Percentiles rank a stretch among this genome's conserved stretches.
These are phyloP conservation scores for Cyanistes caeruleus DNA, from an alignment of 2,113 vertebrate species.

Conservation along the genomic window DNA sequence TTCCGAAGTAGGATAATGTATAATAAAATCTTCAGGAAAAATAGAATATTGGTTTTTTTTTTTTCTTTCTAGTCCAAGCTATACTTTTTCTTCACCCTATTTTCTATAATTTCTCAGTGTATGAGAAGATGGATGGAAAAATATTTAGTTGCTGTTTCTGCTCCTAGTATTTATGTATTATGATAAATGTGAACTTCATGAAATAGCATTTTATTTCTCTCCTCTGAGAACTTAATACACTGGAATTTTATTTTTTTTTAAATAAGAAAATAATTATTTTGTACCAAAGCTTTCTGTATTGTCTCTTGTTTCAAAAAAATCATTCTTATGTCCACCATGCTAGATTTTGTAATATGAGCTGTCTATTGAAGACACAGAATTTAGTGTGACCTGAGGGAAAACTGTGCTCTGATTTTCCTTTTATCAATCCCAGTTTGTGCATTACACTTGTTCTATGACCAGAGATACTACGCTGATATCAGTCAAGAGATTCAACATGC, in stretches of 20 bases:
- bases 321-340: background rate
- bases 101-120: background rate
- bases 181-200: background rate
- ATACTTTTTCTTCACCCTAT: background rate
- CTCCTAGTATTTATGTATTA: background rate
- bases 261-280: background rate
- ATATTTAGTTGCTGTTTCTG: background rate
- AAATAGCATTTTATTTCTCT: background rate
- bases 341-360: background rate
- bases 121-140: background rate
- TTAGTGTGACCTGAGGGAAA: background rate
- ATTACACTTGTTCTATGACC: background rate
- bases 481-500: background rate
- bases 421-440: background rate
- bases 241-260: background rate
- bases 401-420: background rate
- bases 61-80: background rate
- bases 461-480: rapidly evolving
- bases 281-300: background rate
- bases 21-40: background rate
- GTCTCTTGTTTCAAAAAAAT: background rate
- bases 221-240: background rate
- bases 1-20: background rate
- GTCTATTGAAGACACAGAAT: background rate
- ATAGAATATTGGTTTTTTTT: background rate